These are phyloP conservation scores for Tetragnatha montana DNA, from an alignment of 2,888 invertebrate species.

Conservation along the genomic window DNA sequence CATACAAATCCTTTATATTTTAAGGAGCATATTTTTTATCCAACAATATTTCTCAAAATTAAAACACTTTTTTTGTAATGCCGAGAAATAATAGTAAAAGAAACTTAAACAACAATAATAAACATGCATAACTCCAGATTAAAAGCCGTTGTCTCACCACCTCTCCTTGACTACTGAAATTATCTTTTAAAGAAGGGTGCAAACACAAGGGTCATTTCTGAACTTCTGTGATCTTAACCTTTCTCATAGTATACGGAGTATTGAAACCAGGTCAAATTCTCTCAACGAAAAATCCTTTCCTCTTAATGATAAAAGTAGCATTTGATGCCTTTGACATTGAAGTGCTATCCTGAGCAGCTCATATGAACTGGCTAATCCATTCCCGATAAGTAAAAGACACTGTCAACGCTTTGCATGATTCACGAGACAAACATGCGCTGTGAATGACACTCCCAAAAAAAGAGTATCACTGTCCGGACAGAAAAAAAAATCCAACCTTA, in stretches of 20 bases:
- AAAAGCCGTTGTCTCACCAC: too few relatives aligned
- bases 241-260: not conserved
- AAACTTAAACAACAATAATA: too few relatives aligned
- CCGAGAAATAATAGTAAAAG: too few relatives aligned
- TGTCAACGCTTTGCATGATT: not conserved
- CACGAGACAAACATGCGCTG: not conserved
- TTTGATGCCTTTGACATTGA: not conserved
- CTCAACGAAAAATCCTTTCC: not conserved
- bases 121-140: too few relatives aligned
- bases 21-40: too few relatives aligned
- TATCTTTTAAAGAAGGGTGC: too few relatives aligned
- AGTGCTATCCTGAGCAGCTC: not conserved
- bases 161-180: too few relatives aligned
- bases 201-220: too few relatives aligned
- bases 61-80: too few relatives aligned
- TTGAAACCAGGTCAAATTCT: not conserved
- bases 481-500: not conserved
- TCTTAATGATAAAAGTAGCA: not conserved
- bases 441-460: not conserved
- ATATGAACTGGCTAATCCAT: not conserved
- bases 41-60: too few relatives aligned
- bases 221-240: not conserved
- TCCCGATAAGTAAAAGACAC: not conserved
- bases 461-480: not conserved
- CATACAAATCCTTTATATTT: too few relatives aligned